Base-by-base conservation (phyloP, 1,140 invertebrate genomes). In the Orchesella cincta region DNA sequence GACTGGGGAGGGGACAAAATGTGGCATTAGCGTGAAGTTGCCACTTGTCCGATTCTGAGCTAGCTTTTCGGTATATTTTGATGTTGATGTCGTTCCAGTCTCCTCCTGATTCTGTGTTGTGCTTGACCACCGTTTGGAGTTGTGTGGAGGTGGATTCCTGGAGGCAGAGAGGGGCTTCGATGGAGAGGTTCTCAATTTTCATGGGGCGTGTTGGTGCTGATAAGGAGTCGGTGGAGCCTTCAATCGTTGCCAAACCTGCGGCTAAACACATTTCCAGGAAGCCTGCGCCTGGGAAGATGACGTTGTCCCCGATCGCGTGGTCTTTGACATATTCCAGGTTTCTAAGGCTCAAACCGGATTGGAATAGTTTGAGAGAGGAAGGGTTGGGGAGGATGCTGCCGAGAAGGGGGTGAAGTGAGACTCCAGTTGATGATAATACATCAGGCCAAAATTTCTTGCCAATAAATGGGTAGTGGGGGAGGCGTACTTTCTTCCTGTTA, bases 211-310 rank as follows among this genome's bases (percentile, higher is more conserved):
- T 29, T 29, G 62, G 62, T 5, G 14, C 8, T 2, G 26, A 12
- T 3, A 31, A 33, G 1, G 8, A 26, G 2, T 29, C 12, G n/a
- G 28, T 67, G 62, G 1, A 2, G 14, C 62, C 62, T 18, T 67
- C 62, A 5, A 67, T 5, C 5, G 62, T 33, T 16, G n/a, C 62
- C 3, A 14, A 23, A 26, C 79, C 79, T 52, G 79, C 76, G 1
- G 39, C 52, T 1, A 80, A 26, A 31, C 75, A 36, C 36, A 64
- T 70, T 62, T 80, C 79, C 28, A 80, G n/a, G 33, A 67, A 77
- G 18, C 71, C 73, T 1, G 79, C 79, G 23, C 70, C 79, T 0
- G 79, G 79, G 8, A 80, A 26, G 26, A 80, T 74, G 12, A 77
- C 52, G n/a, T 35, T 51, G n/a, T 71, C 33, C 18, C 76, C 79